Evolutionary conservation across 2,888 invertebrate species (phyloP), one percentile per base, ranked within the genome.

Genomic region (Drosophila rellima): DNA sequence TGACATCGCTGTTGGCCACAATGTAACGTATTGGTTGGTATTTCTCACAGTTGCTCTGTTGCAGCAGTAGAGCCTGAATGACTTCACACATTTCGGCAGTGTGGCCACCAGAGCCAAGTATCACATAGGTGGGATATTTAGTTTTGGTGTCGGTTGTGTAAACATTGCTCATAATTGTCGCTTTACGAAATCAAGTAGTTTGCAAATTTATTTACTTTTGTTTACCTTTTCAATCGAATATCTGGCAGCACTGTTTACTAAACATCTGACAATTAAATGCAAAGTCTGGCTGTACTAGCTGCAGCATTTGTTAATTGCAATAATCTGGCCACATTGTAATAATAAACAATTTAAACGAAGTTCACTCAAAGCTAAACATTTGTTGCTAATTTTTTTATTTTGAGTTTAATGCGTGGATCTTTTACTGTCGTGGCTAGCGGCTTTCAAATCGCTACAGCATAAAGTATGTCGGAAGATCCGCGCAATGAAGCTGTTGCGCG

Each of bases 11-110:
- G 52, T 94, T 94, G 3, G 98, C 97, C 72, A 96, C 92, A 47
- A 98, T 92, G 90, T 98, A 98, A 62, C 95, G 92, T 57, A 97
- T 93, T 0, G 97, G 97, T 0, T 93, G 92, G 90, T 96, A 98
- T 1, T 35, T 13, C 5, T 66, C 60, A 3, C 31, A 26, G 3
- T 50, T 39, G 3, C 7, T n/a, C 7, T 67, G 56, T 23, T 63
- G 73, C 8, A 66, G 57, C 4, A 88, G 18, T 45, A 98, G 90
- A 29, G 94, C 93, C 75, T 94, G 93, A 6, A 96, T 91, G 42
- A 99, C 93, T 71, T 95, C 94, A 52, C 98, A 91, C 94, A 99
- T 96, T 94, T 99, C 99, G n/a, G 96, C 95, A 0, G 99, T 99
- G 91, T 99, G 99, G 0, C 93, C 93, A 6, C 93, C 93, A 0